phyloP scores from a whole-genome alignment of 2,888 invertebrate species.

The Acronicta psi region DNA sequence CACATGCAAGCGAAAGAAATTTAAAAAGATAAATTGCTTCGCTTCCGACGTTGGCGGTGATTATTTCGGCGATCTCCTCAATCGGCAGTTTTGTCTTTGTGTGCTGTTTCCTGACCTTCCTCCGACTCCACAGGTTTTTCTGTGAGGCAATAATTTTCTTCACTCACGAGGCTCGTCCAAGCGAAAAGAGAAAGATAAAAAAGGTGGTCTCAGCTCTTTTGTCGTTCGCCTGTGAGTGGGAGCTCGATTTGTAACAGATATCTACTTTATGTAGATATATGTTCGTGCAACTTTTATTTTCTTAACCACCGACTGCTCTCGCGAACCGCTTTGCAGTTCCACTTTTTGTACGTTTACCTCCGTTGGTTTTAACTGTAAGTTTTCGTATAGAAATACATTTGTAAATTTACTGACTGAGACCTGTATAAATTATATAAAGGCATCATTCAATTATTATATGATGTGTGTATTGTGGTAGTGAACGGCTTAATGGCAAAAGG shows the following conservation, averaged over 20 bases:
- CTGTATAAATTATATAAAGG: too few species aligned
- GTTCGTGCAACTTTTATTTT: constrained; percentile 43
- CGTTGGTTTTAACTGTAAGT: constrained; percentile 41
- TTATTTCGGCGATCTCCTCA: constrained; percentile 66
- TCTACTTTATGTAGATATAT: constrained; percentile 48
- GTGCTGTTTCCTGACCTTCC: constrained; percentile 72
- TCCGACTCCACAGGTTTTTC: constrained; percentile 73
- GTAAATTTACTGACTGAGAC: neutral
- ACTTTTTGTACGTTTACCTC: constrained; percentile 50
- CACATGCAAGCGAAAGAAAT: constrained; percentile 28
- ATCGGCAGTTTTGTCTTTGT: constrained; percentile 74
- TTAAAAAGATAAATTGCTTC: constrained; percentile 48
- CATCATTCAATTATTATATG: too few species aligned
- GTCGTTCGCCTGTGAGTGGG: constrained; percentile 63
- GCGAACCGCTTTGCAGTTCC: constrained; percentile 33
- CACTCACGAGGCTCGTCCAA: constrained; percentile 74
- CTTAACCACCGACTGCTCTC: constrained; percentile 24
- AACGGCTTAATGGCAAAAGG: too few species aligned
- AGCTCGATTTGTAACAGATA: constrained; percentile 59
- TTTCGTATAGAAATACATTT: constrained; percentile 20
- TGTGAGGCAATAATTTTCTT: constrained; percentile 80
- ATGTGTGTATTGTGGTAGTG: too few species aligned
- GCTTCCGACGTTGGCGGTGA: constrained; percentile 52
- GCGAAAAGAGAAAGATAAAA: constrained; percentile 83
- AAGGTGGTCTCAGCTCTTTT: constrained; percentile 79